Conservation (phyloP, 2,113 vertebrate species). For the Halichoerus grypus region DNA sequence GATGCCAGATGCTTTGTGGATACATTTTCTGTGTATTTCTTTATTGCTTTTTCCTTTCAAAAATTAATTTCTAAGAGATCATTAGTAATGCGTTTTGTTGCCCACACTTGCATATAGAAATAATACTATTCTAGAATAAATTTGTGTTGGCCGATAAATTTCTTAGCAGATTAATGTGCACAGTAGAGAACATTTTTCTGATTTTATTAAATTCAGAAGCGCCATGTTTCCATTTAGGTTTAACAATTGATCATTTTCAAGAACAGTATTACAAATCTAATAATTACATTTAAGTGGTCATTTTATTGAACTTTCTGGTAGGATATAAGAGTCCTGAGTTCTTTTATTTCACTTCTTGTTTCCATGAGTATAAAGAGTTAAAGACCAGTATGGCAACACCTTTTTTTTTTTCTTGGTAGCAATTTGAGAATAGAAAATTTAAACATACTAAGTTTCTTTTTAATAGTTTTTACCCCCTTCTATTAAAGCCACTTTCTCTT, state of each 20-base stretch:
- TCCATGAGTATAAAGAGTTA: not conserved
- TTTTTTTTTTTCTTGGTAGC: not conserved
- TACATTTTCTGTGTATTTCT: constrained; percentile 61
- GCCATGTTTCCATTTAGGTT: constrained; percentile 1
- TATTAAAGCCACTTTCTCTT: constrained; percentile 3
- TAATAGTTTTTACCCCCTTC: not conserved
- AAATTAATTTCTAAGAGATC: constrained; percentile 79
- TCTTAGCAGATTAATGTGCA: constrained; percentile 58
- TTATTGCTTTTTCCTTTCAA: constrained; percentile 72
- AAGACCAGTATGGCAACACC: not conserved
- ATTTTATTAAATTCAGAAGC: constrained; percentile 70
- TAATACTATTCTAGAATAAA: constrained; percentile 65
- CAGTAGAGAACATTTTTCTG: constrained; percentile 67
- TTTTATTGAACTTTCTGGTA: constrained; percentile 67
- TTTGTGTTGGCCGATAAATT: constrained; percentile 62
- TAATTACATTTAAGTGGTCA: constrained; percentile 64
- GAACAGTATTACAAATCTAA: constrained; percentile 44
- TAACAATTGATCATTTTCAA: constrained; percentile 61
- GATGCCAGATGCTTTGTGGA: constrained; percentile 62
- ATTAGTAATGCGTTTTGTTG: constrained; percentile 71
- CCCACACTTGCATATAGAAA: constrained; percentile 48
- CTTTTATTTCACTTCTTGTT: constrained; percentile 27
- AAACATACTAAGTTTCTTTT: constrained; percentile 32
- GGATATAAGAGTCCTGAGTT: constrained; percentile 34
- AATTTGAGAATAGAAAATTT: constrained; percentile 37